Conservation (phyloP, 2,888 invertebrate species). For the Athripsodes cinereus region DNA sequence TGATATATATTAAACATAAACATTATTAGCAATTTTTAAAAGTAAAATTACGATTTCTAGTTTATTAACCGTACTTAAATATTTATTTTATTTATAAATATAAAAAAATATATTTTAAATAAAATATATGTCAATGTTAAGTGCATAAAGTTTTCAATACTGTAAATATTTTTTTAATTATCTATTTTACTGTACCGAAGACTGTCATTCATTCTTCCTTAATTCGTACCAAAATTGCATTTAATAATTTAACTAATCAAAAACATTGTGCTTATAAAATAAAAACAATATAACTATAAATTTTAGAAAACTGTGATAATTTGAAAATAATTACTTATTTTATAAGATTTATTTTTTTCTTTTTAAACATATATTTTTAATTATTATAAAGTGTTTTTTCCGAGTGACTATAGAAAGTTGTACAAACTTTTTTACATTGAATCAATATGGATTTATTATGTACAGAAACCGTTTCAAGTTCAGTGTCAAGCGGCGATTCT, state of each 20-base stretch:
- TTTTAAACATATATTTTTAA: background rate
- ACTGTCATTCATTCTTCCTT: conserved; percentile 6
- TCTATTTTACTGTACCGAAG: background rate
- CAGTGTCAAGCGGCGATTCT: background rate
- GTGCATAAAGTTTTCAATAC: background rate
- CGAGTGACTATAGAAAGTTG: background rate
- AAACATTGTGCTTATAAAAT: no score
- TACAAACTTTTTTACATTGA: background rate
- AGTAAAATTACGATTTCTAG: no score
- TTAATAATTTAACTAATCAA: conserved; percentile 2
- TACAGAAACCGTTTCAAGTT: conserved; percentile 46
- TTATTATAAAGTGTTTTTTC: background rate
- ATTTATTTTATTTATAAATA: no score
- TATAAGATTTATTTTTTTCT: no score
- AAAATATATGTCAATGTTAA: background rate
- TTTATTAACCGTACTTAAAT: no score
- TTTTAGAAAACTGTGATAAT: background rate
- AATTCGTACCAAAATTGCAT: conserved; percentile 19
- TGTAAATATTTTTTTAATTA: conserved; percentile 3
- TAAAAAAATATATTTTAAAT: no score
- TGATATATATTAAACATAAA: no score
- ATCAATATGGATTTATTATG: conserved; percentile 52
- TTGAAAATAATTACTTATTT: background rate
- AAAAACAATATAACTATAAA: background rate
- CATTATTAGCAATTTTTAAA: no score